Evolutionary conservation across 2,888 invertebrate species (phyloP), one percentile per base, ranked within the genome.

Genomic region (Lasioglossum lativentre): DNA sequence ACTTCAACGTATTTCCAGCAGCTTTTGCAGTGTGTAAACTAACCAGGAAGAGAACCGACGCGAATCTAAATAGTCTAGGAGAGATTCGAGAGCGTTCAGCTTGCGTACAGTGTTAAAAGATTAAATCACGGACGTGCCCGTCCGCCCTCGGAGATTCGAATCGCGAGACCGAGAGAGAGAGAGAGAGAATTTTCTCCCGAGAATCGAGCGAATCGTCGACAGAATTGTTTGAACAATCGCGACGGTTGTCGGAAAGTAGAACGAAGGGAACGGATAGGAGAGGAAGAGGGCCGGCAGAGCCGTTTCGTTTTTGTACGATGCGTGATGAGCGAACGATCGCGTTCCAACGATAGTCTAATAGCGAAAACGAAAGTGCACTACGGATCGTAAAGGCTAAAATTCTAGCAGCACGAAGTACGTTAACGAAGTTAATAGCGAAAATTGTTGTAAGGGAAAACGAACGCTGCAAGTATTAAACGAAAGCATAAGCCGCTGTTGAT

Each of bases 321-420:
- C 79, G 86, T 80, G 86, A 81, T 52, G 75, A 75, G 56, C 75
- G 86, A 82, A 86, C 81, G 75, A 78, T 89, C 77, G 80, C 77
- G 83, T 87, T 86, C 66, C 83, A 78, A 88, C 85, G 89, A 88
- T 90, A 87, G 87, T 86, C 86, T 87, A 86, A 91, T 91, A 90
- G 88, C 81, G 78, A 87, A 63, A 80, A 86, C 87, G 89, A 93
- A 63, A 91, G 90, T 93, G 93, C 93, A 93, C 93, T 91, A 91
- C 88, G 92, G 90, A 91, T 78, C 87, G 86, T 86, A 90, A 91
- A 89, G 88, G 90, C 88, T 91, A 92, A 90, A 56, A 87, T 84
- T 92, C 89, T 93, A 93, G 93, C 92, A 91, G 92, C 93, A 92
- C 93, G 88, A 91, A 90, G 66, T 93, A 93, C 91, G 68, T 77